Conservation (phyloP, 2,113 vertebrate genomes). For the Barnardius zonarius region DNA sequence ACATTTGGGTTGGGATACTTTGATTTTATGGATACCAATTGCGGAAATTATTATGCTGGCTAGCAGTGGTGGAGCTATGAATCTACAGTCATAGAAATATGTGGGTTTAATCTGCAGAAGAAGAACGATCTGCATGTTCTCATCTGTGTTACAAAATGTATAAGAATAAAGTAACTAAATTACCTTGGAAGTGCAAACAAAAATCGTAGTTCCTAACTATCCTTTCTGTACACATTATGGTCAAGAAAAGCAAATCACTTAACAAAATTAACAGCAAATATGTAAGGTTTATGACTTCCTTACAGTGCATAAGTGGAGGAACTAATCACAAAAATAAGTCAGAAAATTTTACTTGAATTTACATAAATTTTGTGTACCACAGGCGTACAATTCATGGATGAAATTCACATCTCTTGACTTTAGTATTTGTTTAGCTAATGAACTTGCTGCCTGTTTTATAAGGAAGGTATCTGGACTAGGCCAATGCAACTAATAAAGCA, state of each 20-base stretch:
- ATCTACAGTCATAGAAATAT: neutral
- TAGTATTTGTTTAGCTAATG: neutral
- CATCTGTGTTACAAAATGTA: neutral
- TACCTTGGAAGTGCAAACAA: neutral
- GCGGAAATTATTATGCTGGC: neutral
- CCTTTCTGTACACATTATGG: neutral
- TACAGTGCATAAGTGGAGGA: neutral
- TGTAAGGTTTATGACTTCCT: neutral
- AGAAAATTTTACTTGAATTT: neutral
- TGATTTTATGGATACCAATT: neutral
- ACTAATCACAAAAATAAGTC: neutral
- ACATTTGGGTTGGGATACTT: fast-evolving
- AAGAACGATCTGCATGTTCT: neutral
- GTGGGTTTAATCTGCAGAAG: neutral
- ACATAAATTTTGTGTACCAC: neutral
- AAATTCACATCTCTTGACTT: neutral
- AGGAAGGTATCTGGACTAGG: neutral
- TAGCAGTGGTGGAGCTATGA: neutral
- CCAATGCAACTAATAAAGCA: neutral
- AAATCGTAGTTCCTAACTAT: neutral
- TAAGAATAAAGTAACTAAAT: neutral
- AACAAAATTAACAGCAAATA: neutral
- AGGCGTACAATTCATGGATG: neutral
- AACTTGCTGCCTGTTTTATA: neutral
- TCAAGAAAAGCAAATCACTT: neutral